Evolutionary conservation across 1,140 invertebrate species (phyloP).

Genomic region (Wasmannia auropunctata): DNA sequence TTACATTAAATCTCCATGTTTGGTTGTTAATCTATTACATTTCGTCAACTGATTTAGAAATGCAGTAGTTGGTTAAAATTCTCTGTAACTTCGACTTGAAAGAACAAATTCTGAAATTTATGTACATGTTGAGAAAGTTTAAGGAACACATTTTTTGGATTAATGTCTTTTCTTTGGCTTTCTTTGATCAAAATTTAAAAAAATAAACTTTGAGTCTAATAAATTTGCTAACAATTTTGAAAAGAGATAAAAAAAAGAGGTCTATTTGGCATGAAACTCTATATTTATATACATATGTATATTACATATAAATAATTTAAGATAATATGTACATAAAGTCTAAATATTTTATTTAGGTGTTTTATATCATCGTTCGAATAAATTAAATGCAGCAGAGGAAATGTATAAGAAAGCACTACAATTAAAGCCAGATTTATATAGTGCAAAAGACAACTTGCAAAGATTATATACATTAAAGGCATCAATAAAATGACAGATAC

Average conservation of each 20-base stretch:
- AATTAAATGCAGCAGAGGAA: constrained; percentile 89
- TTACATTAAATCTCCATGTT: not conserved
- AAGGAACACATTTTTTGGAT: not conserved
- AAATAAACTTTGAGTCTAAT: too few relatives aligned
- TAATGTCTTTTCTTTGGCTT: too few relatives aligned
- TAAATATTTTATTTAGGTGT: constrained; percentile 89
- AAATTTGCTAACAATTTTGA: too few relatives aligned
- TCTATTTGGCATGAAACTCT: too few relatives aligned
- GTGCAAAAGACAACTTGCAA: constrained; percentile 89
- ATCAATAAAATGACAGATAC: constrained; percentile 50
- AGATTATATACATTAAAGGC: constrained; percentile 75
- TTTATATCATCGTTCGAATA: constrained; percentile 97
- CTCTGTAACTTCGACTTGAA: not conserved
- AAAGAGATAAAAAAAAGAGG: too few relatives aligned
- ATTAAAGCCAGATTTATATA: constrained; percentile 89
- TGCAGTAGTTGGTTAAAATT: not conserved
- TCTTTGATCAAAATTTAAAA: too few relatives aligned
- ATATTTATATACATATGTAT: too few relatives aligned
- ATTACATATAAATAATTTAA: constrained; percentile 9
- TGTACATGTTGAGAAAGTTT: not conserved
- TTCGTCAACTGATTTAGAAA: not conserved
- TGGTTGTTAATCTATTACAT: not conserved
- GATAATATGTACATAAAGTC: constrained; percentile 2
- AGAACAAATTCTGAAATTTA: not conserved
- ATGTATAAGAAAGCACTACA: constrained; percentile 92